These are phyloP conservation scores for Ernsta delagoae DNA, from an alignment of 2,888 invertebrate species.

Conservation along the genomic window DNA sequence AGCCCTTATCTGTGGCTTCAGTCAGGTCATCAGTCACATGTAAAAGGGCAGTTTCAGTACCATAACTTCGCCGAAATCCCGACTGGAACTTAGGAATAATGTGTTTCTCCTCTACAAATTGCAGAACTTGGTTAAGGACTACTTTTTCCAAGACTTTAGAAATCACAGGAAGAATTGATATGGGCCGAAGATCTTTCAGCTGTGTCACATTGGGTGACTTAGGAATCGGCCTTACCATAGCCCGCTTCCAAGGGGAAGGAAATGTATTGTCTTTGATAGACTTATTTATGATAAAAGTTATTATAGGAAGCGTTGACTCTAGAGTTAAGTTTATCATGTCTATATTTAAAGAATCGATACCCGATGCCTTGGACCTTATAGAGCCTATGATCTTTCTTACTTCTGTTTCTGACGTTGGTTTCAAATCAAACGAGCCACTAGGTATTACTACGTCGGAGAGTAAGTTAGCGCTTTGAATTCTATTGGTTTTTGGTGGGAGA, in stretches of 20 bases:
- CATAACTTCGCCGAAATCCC: slow-evolving; percentile 12
- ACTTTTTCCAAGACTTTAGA: slow-evolving; percentile 14
- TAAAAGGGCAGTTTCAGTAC: slow-evolving; percentile 22
- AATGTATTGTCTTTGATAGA: slow-evolving; percentile 1
- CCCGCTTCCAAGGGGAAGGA: slow-evolving; percentile 3
- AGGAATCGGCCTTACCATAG: slow-evolving; percentile 5
- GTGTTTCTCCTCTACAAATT: neutral
- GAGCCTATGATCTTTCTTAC: neutral
- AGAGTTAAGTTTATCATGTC: slow-evolving; percentile 8
- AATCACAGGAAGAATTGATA: slow-evolving; percentile 9
- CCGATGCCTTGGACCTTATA: slow-evolving; percentile 2
- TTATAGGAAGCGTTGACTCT: neutral
- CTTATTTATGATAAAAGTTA: neutral
- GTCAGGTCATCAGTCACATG: slow-evolving; percentile 9
- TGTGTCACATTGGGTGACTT: neutral
- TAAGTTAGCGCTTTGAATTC: neutral
- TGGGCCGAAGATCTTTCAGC: slow-evolving; percentile 9
- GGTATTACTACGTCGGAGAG: neutral
- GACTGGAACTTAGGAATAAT: slow-evolving; percentile 7
- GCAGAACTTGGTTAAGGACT: neutral
- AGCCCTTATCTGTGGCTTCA: slow-evolving; percentile 17
- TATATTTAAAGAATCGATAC: slow-evolving; percentile 1
- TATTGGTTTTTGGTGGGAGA: neutral
- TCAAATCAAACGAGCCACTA: neutral
- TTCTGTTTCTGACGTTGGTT: neutral